Percentiles rank a stretch among this genome's conserved stretches.
These are phyloP conservation scores for Brachionus rotundiformis DNA, from an alignment of 1,140 invertebrate species.

Conservation along the genomic window DNA sequence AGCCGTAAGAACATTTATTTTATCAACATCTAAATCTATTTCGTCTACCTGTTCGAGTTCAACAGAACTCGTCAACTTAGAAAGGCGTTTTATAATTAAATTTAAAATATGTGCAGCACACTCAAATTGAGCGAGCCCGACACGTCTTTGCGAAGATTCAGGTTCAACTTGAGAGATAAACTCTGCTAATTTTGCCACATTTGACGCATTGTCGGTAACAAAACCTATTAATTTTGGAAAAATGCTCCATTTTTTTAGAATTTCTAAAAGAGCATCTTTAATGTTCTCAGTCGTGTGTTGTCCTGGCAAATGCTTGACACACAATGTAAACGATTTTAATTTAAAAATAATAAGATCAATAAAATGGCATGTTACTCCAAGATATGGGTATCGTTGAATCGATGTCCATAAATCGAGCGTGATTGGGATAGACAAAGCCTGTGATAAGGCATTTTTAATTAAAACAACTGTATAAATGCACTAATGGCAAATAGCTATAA, in stretches of 20 bases:
- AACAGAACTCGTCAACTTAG: too few relatives aligned
- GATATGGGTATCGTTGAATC: too few relatives aligned
- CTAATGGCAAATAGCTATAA: too few relatives aligned
- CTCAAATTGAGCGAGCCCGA: neutral
- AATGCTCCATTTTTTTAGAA: neutral
- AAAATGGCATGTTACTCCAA: too few relatives aligned
- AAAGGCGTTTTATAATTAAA: too few relatives aligned
- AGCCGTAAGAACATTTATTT: too few relatives aligned
- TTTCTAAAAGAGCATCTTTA: neutral
- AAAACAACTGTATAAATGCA: neutral
- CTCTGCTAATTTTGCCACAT: too few relatives aligned
- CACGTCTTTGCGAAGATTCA: neutral
- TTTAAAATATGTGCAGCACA: neutral
- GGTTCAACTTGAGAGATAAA: neutral
- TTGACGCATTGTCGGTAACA: neutral
- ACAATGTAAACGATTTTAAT: too few relatives aligned
- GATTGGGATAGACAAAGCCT: neutral
- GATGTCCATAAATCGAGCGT: too few relatives aligned
- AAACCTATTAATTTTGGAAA: neutral
- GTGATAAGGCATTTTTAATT: neutral
- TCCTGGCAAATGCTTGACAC: neutral
- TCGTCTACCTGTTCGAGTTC: too few relatives aligned
- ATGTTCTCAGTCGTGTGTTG: too few relatives aligned
- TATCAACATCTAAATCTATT: too few relatives aligned
- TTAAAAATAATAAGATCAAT: neutral